A percentile compares a stretch with the other conserved stretches of the same genome.
Evolutionary conservation across 1,140 invertebrate species (phyloP).

Genomic region (Cardiocondyla obscurior): DNA sequence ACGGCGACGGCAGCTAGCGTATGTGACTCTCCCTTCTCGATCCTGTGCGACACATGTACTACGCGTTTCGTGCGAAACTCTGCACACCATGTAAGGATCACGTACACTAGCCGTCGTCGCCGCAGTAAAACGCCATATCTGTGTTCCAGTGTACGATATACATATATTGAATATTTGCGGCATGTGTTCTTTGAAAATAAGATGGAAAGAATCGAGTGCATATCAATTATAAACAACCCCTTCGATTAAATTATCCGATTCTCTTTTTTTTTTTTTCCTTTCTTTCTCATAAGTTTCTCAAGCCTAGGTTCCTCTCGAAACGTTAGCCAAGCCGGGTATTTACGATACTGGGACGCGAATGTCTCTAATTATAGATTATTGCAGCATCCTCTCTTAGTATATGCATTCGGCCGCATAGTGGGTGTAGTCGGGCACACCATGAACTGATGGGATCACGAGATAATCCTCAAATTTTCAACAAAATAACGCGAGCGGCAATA

Average conservation of each 20-base stretch:
- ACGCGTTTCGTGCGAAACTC: too few species aligned
- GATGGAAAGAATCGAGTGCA: neutral
- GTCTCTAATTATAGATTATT: slow-evolving; percentile 52
- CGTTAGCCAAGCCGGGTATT: slow-evolving; percentile 41
- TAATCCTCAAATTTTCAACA: too few species aligned
- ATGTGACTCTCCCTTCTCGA: too few species aligned
- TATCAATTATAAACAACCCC: neutral
- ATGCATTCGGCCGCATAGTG: slow-evolving; percentile 26
- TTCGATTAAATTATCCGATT: neutral
- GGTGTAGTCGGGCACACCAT: slow-evolving; percentile 21
- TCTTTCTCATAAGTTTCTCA: slow-evolving; percentile 17
- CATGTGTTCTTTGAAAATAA: neutral
- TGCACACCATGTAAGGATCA: too few species aligned
- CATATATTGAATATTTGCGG: too few species aligned
- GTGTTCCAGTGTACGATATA: too few species aligned
- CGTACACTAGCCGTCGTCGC: too few species aligned
- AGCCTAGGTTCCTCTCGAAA: slow-evolving; percentile 21
- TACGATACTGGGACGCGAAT: slow-evolving; percentile 57
- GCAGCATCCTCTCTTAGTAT: slow-evolving; percentile 32
- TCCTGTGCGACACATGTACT: too few species aligned
- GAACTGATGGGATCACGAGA: neutral
- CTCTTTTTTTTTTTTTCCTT: too few species aligned
- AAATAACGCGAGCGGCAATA: neutral
- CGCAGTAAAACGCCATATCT: too few species aligned
- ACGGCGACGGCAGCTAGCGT: too few species aligned